These are phyloP conservation scores for Leptinotarsa undecemlineata DNA, from an alignment of 1,140 invertebrate species.

Conservation along the genomic window DNA sequence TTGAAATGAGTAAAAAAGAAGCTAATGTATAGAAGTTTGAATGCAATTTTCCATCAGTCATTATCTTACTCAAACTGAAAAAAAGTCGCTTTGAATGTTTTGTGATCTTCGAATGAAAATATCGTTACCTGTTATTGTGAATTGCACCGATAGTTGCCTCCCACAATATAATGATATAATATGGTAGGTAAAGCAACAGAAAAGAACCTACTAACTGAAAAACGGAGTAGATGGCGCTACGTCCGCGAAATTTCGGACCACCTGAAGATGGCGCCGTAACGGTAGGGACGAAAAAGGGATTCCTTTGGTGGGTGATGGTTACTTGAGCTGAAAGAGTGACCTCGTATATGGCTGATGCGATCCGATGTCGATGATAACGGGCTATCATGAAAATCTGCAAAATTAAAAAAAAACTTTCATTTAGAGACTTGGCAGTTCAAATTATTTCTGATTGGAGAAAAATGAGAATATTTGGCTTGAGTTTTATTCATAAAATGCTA, in stretches of 20 bases:
- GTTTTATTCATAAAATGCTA: too few relatives aligned
- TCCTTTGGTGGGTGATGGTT: conserved; percentile 79
- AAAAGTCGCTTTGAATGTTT: not conserved
- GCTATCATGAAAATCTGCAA: conserved; percentile 75
- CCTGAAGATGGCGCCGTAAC: conserved; percentile 60
- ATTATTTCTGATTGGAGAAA: too few relatives aligned
- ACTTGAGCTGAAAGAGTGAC: conserved; percentile 82
- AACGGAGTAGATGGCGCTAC: conserved; percentile 69
- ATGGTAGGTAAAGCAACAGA: conserved; percentile 73
- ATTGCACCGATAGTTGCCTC: conserved; percentile 57
- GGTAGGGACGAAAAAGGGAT: conserved; percentile 71
- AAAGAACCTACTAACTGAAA: conserved; percentile 73
- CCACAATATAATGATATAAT: conserved; percentile 74
- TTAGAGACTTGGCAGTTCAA: not conserved
- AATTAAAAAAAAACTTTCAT: not conserved
- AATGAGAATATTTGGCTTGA: too few relatives aligned
- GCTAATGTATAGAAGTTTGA: conserved; percentile 63
- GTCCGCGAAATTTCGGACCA: conserved; percentile 59
- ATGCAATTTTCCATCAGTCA: conserved; percentile 41
- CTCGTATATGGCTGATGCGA: conserved; percentile 82
- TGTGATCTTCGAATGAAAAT: not conserved
- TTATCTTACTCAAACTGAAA: not conserved
- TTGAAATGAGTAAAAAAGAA: conserved; percentile 66
- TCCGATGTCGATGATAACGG: conserved; percentile 78
- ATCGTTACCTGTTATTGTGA: conserved; percentile 5